Conservation (phyloP, 2,797 vertebrate genomes). For the Luscinia luscinia region DNA sequence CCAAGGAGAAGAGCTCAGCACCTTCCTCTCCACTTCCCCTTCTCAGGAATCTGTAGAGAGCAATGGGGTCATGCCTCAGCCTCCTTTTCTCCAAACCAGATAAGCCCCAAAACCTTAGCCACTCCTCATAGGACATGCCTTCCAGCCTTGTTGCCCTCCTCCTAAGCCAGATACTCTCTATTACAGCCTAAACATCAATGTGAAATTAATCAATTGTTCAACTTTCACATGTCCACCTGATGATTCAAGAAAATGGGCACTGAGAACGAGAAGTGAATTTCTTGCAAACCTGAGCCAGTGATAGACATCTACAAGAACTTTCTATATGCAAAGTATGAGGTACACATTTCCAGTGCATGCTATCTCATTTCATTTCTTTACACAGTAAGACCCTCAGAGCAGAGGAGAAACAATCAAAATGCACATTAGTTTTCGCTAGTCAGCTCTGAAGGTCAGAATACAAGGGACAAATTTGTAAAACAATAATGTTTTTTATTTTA, state of each 20-base stretch:
- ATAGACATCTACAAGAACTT: background rate
- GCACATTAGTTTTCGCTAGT: background rate
- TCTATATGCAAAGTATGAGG: background rate
- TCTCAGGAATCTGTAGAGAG: background rate
- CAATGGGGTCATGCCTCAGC: rapidly evolving
- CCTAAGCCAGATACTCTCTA: background rate
- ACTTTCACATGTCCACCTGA: background rate
- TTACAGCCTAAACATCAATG: background rate
- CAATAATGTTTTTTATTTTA: background rate
- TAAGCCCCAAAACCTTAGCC: background rate
- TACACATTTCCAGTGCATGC: background rate
- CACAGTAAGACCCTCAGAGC: background rate
- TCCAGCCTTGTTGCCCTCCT: background rate
- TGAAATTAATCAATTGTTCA: background rate
- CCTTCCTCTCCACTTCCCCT: background rate
- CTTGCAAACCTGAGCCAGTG: background rate
- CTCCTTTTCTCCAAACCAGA: background rate
- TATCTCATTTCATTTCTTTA: background rate
- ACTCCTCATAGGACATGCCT: background rate
- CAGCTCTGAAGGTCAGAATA: background rate
- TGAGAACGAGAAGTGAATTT: background rate
- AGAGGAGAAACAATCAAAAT: background rate
- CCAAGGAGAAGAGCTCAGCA: background rate
- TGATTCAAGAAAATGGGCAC: background rate
- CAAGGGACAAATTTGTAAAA: background rate